phyloP scores from a whole-genome alignment of 1,140 invertebrate species.

The Aricia agestis region DNA sequence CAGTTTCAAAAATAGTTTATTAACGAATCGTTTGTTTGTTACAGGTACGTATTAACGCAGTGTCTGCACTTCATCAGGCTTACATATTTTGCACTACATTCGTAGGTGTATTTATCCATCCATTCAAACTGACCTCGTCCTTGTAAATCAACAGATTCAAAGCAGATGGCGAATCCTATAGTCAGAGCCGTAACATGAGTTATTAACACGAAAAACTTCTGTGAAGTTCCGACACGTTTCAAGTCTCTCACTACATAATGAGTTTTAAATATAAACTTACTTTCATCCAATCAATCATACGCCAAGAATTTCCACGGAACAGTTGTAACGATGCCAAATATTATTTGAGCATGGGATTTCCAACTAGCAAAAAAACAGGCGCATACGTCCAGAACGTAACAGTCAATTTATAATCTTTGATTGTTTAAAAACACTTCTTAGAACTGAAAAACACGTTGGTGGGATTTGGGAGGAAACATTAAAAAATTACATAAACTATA shows the following conservation, averaged over 20 bases:
- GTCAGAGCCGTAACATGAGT: neutral
- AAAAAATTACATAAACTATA: no score
- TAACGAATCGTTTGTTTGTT: neutral
- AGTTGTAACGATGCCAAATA: neutral
- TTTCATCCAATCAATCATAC: neutral
- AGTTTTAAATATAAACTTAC: no score
- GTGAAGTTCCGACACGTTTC: no score
- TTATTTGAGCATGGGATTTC: neutral
- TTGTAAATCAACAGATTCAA: neutral
- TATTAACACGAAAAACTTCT: no score
- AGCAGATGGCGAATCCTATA: neutral
- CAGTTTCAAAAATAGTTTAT: no score
- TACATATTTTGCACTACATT: neutral
- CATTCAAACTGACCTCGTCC: neutral
- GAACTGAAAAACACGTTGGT: no score
- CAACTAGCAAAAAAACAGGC: neutral
- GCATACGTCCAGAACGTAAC: no score
- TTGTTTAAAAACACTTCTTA: no score
- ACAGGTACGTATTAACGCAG: neutral
- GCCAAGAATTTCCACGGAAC: neutral
- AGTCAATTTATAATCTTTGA: neutral
- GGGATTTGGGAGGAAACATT: neutral
- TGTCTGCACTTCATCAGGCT: neutral
- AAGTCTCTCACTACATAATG: no score
- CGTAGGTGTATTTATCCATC: neutral